phyloP scores from a whole-genome alignment of 2,113 vertebrate genomes.

The Alligator sinensis region DNA sequence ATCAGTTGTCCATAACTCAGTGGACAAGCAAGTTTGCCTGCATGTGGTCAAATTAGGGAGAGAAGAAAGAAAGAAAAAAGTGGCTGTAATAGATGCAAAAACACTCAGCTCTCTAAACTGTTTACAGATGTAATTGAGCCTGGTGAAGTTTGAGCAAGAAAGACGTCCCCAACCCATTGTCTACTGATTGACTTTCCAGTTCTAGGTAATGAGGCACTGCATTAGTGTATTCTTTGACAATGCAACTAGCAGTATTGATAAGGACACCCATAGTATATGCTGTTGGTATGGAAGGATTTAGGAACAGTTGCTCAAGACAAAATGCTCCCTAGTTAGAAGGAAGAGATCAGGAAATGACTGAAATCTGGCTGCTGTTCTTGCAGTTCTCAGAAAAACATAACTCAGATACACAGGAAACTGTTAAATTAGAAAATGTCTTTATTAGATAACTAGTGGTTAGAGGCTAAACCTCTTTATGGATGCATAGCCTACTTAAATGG shows the following conservation, averaged over 20 bases:
- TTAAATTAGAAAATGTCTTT: conserved; percentile 70
- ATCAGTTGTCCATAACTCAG: conserved; percentile 56
- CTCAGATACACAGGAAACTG: conserved; percentile 55
- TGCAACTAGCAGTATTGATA: not conserved
- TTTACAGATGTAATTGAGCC: not conserved
- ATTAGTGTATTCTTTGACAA: not conserved
- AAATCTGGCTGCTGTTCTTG: conserved; percentile 37
- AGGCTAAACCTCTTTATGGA: conserved; percentile 4
- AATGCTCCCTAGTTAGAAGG: conserved; percentile 19
- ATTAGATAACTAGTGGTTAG: conserved; percentile 62
- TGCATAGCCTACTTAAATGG: not conserved
- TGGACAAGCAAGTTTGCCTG: conserved; percentile 16
- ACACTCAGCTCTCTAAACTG: not conserved
- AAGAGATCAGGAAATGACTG: conserved; percentile 48
- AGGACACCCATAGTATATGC: not conserved
- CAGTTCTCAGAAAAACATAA: conserved; percentile 12
- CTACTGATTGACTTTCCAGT: not conserved
- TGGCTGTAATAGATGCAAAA: not conserved
- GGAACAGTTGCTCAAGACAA: conserved; percentile 22
- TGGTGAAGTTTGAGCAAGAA: not conserved
- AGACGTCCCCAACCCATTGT: conserved; percentile 2
- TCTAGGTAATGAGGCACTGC: conserved; percentile 15
- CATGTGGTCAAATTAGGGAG: not conserved
- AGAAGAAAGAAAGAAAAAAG: not conserved
- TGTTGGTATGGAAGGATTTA: conserved; percentile 35